Conservation (phyloP, 2,888 invertebrate genomes). For the Thymelicus sylvestris region DNA sequence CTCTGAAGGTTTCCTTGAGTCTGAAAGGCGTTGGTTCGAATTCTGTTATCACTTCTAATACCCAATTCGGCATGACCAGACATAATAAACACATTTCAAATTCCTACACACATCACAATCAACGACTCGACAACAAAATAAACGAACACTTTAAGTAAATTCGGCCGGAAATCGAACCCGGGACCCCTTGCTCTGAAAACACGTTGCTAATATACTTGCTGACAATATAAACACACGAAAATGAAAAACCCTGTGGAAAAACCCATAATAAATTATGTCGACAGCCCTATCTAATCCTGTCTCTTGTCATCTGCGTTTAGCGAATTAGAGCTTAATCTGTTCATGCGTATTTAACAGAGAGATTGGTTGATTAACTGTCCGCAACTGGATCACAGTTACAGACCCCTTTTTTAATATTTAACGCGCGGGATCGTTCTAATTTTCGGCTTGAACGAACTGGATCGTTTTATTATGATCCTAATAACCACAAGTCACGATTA, state of each 20-base stretch:
- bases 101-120: no score
- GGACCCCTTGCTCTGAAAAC: no score
- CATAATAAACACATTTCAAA: no score
- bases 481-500: background rate
- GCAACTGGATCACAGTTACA: constrained; percentile 22
- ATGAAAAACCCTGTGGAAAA: no score
- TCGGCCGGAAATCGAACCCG: no score
- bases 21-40: no score
- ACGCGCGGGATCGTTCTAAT: constrained; percentile 1
- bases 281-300: constrained; percentile 37
- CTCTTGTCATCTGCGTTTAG: constrained; percentile 55
- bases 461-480: background rate
- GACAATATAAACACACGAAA: no score
- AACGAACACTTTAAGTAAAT: no score
- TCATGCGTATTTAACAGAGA: constrained; percentile 65
- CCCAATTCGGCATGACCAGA: no score
- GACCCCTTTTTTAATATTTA: constrained; percentile 30
- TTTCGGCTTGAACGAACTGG: background rate
- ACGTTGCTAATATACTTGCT: no score
- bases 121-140: no score
- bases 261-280: background rate
- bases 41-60: no score
- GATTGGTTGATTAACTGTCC: constrained; percentile 62
- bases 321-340: constrained; percentile 63
- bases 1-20: background rate